Base-by-base conservation (phyloP, 2,797 vertebrate genomes). In the Melopsittacus undulatus region DNA sequence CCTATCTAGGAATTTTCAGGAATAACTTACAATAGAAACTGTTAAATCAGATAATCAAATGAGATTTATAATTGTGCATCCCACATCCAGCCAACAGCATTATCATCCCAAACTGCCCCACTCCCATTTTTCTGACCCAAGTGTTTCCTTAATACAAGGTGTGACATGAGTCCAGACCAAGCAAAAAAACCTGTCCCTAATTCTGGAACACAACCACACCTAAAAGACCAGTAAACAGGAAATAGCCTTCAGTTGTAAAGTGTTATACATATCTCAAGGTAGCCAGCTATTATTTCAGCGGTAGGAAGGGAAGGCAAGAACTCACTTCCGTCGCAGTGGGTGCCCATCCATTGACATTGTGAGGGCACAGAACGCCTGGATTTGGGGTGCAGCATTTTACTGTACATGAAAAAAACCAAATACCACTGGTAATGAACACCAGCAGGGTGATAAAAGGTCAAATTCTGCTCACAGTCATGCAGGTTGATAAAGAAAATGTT, bases 201-300 rank as follows among this genome's bases (percentile, higher is more conserved):
- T 92, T 95, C 82, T 91, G 90, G 96, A 94, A 93, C 49, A 61
- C 66, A 94, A 94, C 89, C 91, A 94, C 89, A 94, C 93, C 92
- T 96, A 94, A 89, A 92, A 94, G 90, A 66, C 81, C 82, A 90
- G 95, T 95, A 96, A 96, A 96, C 96, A 96, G 96, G 97, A 97
- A 97, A 94, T 26, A 94, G 87, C 83, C 89, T 92, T 91, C 94
- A 96, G 77, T n/a, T 94, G 86, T 70, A 56, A 94, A 83, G 83
- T 73, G 87, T 90, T 97, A 73, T 67, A 90, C 48, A 59, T 78
- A 95, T 94, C 92, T 96, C 95, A 95, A 94, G 92, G 95, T 91
- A 97, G 91, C 73, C 93, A 90, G 83, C 79, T 84, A 92, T 91
- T 96, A 95, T 92, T 97, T 94, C 91, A 92, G 67, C 74, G 92